phyloP scores from a whole-genome alignment of 2,888 invertebrate species.

The Camponotus fellah region DNA sequence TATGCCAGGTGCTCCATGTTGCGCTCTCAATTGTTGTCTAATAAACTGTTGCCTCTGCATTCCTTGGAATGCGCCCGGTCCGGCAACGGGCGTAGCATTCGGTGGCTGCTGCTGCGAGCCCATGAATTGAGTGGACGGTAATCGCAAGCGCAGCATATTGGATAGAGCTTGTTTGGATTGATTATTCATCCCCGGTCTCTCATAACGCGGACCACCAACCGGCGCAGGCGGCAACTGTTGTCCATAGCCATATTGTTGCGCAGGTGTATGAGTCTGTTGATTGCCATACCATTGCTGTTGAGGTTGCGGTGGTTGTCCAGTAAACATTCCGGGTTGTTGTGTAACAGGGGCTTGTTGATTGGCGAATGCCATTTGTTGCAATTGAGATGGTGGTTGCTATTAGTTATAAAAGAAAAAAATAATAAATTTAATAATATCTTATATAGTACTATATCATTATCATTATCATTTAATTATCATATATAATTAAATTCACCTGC shows the following conservation, averaged over 20 bases:
- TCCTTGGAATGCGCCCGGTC: slow-evolving; percentile 83
- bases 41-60: slow-evolving; percentile 86
- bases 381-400: slow-evolving; percentile 79
- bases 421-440: slow-evolving; percentile 18
- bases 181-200: slow-evolving; percentile 88
- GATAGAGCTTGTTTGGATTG: slow-evolving; percentile 95
- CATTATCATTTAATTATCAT: background rate
- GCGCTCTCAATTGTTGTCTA: slow-evolving; percentile 84
- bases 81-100: slow-evolving; percentile 80
- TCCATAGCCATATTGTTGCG: slow-evolving; percentile 86
- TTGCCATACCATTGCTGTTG: slow-evolving; percentile 86
- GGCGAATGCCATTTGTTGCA: slow-evolving; percentile 82
- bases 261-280: slow-evolving; percentile 81
- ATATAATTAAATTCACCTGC: slow-evolving; percentile 74
- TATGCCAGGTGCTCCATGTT: slow-evolving; percentile 85
- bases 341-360: slow-evolving; percentile 83
- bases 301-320: slow-evolving; percentile 85
- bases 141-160: slow-evolving; percentile 93
- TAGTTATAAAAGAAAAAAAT: slow-evolving; percentile 33
- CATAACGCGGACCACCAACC: slow-evolving; percentile 82
- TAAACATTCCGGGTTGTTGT: slow-evolving; percentile 84
- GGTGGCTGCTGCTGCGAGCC: slow-evolving; percentile 82
- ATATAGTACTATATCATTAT: slow-evolving; percentile 3
- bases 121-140: slow-evolving; percentile 88
- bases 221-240: slow-evolving; percentile 86